Base-by-base conservation (phyloP, 2,113 vertebrate genomes). In the Romanogobio albipinnatus region DNA sequence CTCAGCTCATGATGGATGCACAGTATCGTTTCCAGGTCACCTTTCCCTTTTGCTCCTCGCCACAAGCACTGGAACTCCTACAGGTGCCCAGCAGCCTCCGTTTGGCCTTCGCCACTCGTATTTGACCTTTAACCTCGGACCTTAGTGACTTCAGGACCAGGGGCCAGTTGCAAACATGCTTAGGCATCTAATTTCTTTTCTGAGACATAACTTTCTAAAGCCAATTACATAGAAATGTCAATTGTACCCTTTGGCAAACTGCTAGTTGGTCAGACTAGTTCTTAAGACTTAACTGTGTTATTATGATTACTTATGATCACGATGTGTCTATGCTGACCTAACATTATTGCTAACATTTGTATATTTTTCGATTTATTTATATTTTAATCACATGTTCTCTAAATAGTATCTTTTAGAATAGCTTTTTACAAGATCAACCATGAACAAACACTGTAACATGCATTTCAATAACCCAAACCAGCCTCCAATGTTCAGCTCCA, bases 1-100 rank as follows among this genome's bases (percentile, higher is more conserved):
- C 94, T 0, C 97, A 97, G 81, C 58, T 99, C 88, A 97, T 99
- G 97, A 83, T 97, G 10, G 98, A 99, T 39, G 92, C 95, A 82
- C 96, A 96, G 73, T 95, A 98, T 11, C 95, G 94, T 87, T 99
- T 98, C 91, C 98, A 97, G 95, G 98, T 98, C 93, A 98, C 91
- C 0, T 99, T 99, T 91, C 98, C 98, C 43, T 99, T 96, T 89
- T 95, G 92, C 61, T 89, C 95, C 0, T 98, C 98, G 9, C 91
- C 95, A 0, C 96, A 97, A 59, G 96, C 97, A 59, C 93, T 99
- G 92, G 98, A 99, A 93, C 91, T 94, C 86, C 95, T 98, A 81
- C 95, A 99, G 92, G 90, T 99, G 80, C 98, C 98, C 68, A 96
- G 87, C 93, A 99, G 97, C 89, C 97, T 99, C 85, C 96, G 94